Percentiles rank a stretch among this genome's conserved stretches.
Evolutionary conservation across 2,888 invertebrate species (phyloP).

Genomic region (Lepidocyrtinus sp.): DNA sequence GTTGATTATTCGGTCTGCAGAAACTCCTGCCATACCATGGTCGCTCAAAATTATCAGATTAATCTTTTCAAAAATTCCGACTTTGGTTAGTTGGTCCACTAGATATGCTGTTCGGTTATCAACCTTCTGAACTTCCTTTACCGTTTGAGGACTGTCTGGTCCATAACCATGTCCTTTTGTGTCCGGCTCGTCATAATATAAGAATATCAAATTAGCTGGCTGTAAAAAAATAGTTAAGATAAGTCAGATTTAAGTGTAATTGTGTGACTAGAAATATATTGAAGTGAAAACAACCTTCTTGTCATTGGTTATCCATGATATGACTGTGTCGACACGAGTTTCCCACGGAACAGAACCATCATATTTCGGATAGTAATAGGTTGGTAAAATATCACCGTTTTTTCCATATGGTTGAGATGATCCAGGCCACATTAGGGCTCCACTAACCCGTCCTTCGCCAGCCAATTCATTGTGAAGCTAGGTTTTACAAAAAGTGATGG

Average conservation of each 20-base stretch:
- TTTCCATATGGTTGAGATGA: conserved; percentile 46
- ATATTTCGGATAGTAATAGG: conserved; percentile 72
- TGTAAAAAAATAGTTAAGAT: no score
- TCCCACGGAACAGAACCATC: conserved; percentile 72
- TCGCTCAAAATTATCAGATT: conserved; percentile 82
- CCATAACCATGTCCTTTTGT: conserved; percentile 77
- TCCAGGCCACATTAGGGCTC: conserved; percentile 82
- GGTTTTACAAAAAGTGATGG: background rate
- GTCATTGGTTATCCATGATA: conserved; percentile 77
- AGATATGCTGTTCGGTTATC: conserved; percentile 75
- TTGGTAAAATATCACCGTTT: conserved; percentile 73
- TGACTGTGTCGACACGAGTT: conserved; percentile 76
- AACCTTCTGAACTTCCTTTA: conserved; percentile 60
- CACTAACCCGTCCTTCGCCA: conserved; percentile 76
- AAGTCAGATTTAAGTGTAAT: no score
- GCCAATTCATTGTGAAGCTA: conserved; percentile 76
- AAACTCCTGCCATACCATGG: conserved; percentile 80
- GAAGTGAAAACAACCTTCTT: no score
- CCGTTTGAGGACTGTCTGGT: conserved; percentile 74
- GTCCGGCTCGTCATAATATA: conserved; percentile 83
- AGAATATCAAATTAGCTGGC: conserved; percentile 81
- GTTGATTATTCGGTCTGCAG: conserved; percentile 75
- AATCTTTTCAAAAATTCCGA: conserved; percentile 75
- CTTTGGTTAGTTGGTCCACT: conserved; percentile 74
- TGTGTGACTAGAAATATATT: no score